phyloP scores from a whole-genome alignment of 2,113 vertebrate species.

The Cyanistes caeruleus region DNA sequence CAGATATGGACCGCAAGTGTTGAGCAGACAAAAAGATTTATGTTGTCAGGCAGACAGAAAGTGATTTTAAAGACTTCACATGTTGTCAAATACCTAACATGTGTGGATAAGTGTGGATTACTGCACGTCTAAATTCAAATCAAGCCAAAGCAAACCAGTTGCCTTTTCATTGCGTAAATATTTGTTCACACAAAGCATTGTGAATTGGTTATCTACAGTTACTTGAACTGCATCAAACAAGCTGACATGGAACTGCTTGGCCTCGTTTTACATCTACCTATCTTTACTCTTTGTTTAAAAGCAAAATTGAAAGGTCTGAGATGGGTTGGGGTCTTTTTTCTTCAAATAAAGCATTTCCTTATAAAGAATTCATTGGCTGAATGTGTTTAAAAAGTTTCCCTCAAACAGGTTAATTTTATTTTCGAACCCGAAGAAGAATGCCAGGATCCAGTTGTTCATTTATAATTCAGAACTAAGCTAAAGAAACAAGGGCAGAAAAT shows the following conservation, averaged over 20 bases:
- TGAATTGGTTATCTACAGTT: background rate
- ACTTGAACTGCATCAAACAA: background rate
- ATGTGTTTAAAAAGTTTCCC: background rate
- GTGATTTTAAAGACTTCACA: background rate
- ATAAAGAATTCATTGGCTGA: conserved; percentile 25
- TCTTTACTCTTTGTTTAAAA: background rate
- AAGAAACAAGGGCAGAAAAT: conserved; percentile 54
- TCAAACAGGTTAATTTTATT: conserved; percentile 50
- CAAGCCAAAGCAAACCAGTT: background rate
- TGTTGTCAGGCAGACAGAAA: background rate
- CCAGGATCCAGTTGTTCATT: conserved; percentile 41
- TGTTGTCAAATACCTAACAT: background rate
- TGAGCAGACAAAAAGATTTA: background rate
- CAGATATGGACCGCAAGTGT: background rate
- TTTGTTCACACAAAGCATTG: background rate
- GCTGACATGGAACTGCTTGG: background rate
- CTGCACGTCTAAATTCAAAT: background rate
- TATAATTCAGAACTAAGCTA: conserved; percentile 53
- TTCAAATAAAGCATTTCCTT: background rate
- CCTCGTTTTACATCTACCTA: background rate
- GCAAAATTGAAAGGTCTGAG: background rate
- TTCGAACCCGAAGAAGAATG: conserved; percentile 41
- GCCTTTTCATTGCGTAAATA: background rate
- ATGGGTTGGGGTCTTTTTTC: background rate
- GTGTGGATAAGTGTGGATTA: background rate